Evolutionary conservation across 2,797 vertebrate genomes (phyloP).

Genomic region (Halcyon chelicuti): DNA sequence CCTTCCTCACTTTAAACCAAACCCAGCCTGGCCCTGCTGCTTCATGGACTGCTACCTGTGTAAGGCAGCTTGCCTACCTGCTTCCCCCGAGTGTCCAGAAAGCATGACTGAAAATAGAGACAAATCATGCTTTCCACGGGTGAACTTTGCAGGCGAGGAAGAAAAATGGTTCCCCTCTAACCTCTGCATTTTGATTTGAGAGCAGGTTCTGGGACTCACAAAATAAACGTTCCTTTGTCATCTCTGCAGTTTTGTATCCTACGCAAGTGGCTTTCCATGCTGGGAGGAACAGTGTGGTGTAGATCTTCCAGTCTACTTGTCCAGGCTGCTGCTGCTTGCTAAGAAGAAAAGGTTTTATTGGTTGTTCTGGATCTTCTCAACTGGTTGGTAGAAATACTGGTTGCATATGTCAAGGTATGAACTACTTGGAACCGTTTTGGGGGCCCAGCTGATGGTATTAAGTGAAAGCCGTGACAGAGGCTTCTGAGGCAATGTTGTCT

Average conservation of each 20-base stretch:
- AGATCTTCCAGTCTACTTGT: neutral
- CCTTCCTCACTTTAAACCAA: neutral
- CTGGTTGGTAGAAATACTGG: neutral
- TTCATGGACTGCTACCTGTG: rapidly evolving
- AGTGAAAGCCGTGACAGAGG: rapidly evolving
- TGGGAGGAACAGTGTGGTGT: neutral
- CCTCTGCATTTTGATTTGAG: neutral
- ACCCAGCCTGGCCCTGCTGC: neutral
- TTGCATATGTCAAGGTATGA: neutral
- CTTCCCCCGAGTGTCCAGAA: neutral
- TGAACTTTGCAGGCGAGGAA: neutral
- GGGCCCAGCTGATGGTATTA: neutral
- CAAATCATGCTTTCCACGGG: neutral
- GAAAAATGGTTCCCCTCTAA: neutral
- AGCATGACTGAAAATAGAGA: neutral
- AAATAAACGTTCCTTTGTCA: neutral
- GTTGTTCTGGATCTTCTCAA: neutral
- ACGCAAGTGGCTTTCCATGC: neutral
- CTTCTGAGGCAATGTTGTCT: neutral
- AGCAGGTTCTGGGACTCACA: neutral
- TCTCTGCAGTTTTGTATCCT: too few relatives aligned
- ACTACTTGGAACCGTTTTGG: rapidly evolving
- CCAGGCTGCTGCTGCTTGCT: neutral
- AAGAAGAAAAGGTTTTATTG: neutral
- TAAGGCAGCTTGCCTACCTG: neutral